Percentiles rank a stretch among this genome's conserved stretches.
These are phyloP conservation scores for Lissonota sp. DNA, from an alignment of 2,888 invertebrate genomes.

Conservation along the genomic window DNA sequence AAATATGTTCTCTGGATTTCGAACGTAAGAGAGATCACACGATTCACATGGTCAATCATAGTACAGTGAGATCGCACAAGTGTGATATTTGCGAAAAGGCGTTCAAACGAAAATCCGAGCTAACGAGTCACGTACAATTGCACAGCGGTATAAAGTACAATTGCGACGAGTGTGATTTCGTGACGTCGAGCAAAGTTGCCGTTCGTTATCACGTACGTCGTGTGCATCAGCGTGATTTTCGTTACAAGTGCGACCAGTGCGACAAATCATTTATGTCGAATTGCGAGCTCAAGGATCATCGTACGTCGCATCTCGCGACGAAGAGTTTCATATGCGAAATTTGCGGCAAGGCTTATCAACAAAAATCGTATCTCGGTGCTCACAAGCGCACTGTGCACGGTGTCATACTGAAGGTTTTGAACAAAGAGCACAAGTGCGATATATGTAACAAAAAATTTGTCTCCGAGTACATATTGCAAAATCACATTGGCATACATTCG, in stretches of 20 bases:
- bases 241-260: constrained; percentile 58
- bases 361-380: constrained; percentile 34
- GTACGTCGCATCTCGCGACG: constrained; percentile 24
- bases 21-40: constrained; percentile 23
- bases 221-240: constrained; percentile 51
- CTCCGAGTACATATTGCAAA: constrained; percentile 49
- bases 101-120: constrained; percentile 72
- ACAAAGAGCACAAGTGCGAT: constrained; percentile 39
- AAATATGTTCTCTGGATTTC: constrained; percentile 40
- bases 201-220: constrained; percentile 62
- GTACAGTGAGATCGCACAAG: constrained; percentile 63
- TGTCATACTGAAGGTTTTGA: constrained; percentile 47
- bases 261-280: constrained; percentile 57
- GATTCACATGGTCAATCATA: constrained; percentile 52
- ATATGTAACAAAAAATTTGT: constrained; percentile 59
- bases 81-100: constrained; percentile 72
- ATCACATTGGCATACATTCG: constrained; percentile 50
- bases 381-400: constrained; percentile 55
- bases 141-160: constrained; percentile 44
- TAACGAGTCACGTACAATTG: constrained; percentile 71
- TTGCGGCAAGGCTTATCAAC: constrained; percentile 66
- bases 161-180: constrained; percentile 51
- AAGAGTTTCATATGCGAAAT: constrained; percentile 65
- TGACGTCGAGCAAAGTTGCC: constrained; percentile 51
- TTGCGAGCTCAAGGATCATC: constrained; percentile 61